These are phyloP conservation scores for Etheostoma cragini DNA, from an alignment of 2,113 vertebrate genomes.

Conservation along the genomic window DNA sequence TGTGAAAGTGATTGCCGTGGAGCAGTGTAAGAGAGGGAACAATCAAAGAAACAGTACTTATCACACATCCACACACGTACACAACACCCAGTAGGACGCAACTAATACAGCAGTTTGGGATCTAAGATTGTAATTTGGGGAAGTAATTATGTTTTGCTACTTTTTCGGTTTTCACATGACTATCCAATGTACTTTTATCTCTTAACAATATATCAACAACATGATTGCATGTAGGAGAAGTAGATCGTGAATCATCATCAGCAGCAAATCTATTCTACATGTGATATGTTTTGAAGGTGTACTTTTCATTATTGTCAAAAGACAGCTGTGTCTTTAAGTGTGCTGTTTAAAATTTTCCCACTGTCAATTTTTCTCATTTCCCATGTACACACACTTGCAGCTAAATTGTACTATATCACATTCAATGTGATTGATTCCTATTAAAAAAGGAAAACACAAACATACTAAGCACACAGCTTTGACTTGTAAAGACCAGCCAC, in stretches of 20 bases:
- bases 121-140: conserved; percentile 56
- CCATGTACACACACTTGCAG: neutral
- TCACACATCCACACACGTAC: conserved; percentile 35
- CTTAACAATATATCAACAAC: conserved; percentile 1
- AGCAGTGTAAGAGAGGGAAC: conserved; percentile 63
- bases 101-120: conserved; percentile 47
- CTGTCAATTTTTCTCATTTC: neutral
- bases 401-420: neutral
- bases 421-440: conserved; percentile 2
- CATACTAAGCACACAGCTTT: neutral
- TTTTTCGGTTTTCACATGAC: conserved; percentile 39
- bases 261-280: neutral
- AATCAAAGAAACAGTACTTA: conserved; percentile 67
- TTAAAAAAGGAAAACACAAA: neutral
- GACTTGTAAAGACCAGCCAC: neutral
- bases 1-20: conserved; percentile 76
- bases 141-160: conserved; percentile 59
- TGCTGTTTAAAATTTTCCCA: neutral
- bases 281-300: neutral
- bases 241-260: conserved; percentile 14
- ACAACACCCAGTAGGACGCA: conserved; percentile 33
- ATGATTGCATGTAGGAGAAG: neutral
- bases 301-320: neutral
- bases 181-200: conserved; percentile 37
- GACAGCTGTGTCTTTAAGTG: neutral